These are phyloP conservation scores for Gephyroberyx darwinii DNA, from an alignment of 2,797 vertebrate genomes.

Conservation along the genomic window DNA sequence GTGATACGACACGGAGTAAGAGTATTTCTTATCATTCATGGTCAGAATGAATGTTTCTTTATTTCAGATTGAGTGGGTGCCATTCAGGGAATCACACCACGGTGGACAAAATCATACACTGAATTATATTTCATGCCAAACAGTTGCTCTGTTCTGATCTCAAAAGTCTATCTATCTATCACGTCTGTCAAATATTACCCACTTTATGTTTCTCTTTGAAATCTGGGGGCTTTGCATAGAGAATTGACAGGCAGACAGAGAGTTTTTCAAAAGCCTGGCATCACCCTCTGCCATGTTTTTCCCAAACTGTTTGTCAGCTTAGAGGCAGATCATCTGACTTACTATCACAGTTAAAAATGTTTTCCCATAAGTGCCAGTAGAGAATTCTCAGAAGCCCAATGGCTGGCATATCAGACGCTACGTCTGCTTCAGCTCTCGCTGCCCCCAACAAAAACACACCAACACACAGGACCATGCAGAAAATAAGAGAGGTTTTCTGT, in stretches of 20 bases:
- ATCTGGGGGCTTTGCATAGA: constrained; percentile 20
- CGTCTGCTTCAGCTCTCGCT: constrained; percentile 2
- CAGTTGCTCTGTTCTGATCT: constrained; percentile 2
- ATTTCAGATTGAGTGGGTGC: background rate
- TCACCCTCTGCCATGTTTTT: constrained; percentile 33
- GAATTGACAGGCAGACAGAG: constrained; percentile 4
- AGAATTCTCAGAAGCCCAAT: constrained; percentile 53
- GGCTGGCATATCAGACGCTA: constrained; percentile 10
- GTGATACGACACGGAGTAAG: background rate
- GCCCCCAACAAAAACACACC: constrained; percentile 9
- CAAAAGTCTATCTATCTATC: constrained; percentile 5
- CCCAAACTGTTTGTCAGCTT: constrained; percentile 49
- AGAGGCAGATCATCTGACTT: constrained; percentile 37
- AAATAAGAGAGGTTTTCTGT: constrained; percentile 1
- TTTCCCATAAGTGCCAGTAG: constrained; percentile 47
- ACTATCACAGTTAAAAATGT: constrained; percentile 53
- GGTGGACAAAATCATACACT: constrained; percentile 16
- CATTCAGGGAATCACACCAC: constrained; percentile 7
- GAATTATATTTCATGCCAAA: constrained; percentile 23
- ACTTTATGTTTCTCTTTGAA: constrained; percentile 32
- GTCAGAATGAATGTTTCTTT: constrained; percentile 2
- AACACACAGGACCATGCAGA: constrained; percentile 10
- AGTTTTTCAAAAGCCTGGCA: constrained; percentile 27
- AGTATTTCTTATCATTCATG: background rate
- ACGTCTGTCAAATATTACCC: constrained; percentile 18